Evolutionary conservation across 2,888 invertebrate species (phyloP).

Genomic region (Clitarchus hookeri): DNA sequence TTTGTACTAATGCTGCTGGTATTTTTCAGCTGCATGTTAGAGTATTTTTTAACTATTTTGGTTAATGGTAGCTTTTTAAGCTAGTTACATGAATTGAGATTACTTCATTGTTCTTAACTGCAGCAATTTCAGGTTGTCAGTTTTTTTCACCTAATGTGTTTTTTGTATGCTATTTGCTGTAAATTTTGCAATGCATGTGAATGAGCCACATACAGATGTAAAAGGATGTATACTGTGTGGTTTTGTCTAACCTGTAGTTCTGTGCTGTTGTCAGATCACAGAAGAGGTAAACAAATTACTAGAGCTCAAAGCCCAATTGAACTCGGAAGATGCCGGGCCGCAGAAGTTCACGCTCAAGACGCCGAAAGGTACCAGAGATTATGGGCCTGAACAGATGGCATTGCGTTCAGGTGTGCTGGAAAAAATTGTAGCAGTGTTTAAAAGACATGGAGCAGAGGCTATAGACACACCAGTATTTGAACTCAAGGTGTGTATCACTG

Average conservation of each 20-base stretch:
- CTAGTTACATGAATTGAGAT: too few species aligned
- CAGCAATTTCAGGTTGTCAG: neutral
- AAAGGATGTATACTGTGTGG: neutral
- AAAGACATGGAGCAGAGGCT: conserved; percentile 95
- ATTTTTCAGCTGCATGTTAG: too few species aligned
- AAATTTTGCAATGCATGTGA: neutral
- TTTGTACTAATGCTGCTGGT: too few species aligned
- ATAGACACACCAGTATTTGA: conserved; percentile 99
- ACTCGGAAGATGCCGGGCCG: conserved; percentile 56
- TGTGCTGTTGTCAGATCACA: conserved; percentile 68
- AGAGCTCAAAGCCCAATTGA: conserved; percentile 75
- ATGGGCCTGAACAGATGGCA: conserved; percentile 93
- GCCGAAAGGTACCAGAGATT: conserved; percentile 94
- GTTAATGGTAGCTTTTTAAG: too few species aligned
- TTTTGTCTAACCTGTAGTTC: neutral
- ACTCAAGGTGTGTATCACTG: conserved; percentile 78
- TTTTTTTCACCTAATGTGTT: neutral
- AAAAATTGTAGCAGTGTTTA: conserved; percentile 87
- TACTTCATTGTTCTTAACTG: too few species aligned
- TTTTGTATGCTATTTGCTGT: neutral
- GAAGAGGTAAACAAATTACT: conserved; percentile 83
- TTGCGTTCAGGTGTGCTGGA: conserved; percentile 83
- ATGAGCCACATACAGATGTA: neutral
- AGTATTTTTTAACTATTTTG: too few species aligned
- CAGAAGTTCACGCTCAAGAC: conserved; percentile 88